Evolutionary conservation across 2,113 vertebrate genomes (phyloP).

Genomic region (Tretioscincus oriximinensis): DNA sequence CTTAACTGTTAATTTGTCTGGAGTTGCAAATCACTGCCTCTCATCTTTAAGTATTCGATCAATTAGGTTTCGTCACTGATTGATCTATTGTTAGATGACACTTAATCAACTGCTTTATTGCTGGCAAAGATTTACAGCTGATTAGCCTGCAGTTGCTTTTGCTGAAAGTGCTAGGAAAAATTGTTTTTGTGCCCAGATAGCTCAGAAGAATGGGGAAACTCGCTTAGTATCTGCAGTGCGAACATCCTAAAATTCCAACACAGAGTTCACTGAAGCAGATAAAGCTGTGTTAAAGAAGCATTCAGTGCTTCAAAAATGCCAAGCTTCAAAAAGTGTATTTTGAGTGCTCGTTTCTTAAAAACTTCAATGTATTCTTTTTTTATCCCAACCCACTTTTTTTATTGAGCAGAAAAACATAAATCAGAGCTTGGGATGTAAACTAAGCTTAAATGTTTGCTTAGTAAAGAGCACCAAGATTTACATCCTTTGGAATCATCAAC

Average conservation of each 20-base stretch:
- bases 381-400: not conserved
- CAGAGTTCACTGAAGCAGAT: slow-evolving; percentile 69
- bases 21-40: slow-evolving; percentile 6
- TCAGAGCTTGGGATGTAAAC: slow-evolving; percentile 26
- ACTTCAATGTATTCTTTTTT: slow-evolving; percentile 23
- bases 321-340: slow-evolving; percentile 62
- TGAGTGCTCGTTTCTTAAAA: slow-evolving; percentile 20
- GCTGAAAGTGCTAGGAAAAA: slow-evolving; percentile 65
- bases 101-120: slow-evolving; percentile 48
- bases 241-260: slow-evolving; percentile 63
- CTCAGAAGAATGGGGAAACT: slow-evolving; percentile 57
- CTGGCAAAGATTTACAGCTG: slow-evolving; percentile 67
- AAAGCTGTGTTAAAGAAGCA: slow-evolving; percentile 73
- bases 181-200: slow-evolving; percentile 71
- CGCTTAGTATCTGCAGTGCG: slow-evolving; percentile 43
- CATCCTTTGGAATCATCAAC: slow-evolving; percentile 16
- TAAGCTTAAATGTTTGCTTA: slow-evolving; percentile 16
- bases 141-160: slow-evolving; percentile 62
- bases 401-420: slow-evolving; percentile 6
- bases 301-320: slow-evolving; percentile 65
- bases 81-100: slow-evolving; percentile 36
- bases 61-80: slow-evolving; percentile 33
- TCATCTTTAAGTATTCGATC: slow-evolving; percentile 38
- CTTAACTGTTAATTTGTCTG: slow-evolving; percentile 29
- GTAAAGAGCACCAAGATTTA: slow-evolving; percentile 19